A percentile compares a stretch with the other conserved stretches of the same genome.
phyloP scores from a whole-genome alignment of 2,797 vertebrate genomes.

The Phrynocephalus guinanensis region DNA sequence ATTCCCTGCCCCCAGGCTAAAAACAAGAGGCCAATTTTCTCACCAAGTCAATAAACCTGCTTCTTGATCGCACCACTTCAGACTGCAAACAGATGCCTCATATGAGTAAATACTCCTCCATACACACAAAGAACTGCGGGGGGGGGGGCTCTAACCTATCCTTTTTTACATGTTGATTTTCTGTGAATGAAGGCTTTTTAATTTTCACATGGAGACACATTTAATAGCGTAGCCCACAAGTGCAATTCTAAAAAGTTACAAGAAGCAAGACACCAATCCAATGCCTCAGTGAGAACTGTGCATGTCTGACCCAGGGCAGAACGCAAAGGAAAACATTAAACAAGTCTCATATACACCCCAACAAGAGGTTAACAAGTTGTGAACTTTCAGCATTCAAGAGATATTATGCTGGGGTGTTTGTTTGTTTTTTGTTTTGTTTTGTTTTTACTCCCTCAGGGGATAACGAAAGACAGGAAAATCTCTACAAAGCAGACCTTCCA shows the following conservation, averaged over 20 bases:
- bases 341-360: neutral
- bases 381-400: neutral
- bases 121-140: neutral
- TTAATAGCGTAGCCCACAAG: neutral
- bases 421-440: too few species aligned
- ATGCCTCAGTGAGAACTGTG: neutral
- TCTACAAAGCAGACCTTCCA: neutral
- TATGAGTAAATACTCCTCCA: neutral
- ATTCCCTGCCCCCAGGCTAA: constrained; percentile 29
- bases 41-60: neutral
- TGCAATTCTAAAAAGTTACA: neutral
- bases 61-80: neutral
- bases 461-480: neutral
- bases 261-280: neutral
- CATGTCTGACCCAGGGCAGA: neutral
- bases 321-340: neutral
- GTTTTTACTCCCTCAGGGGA: neutral
- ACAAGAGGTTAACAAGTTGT: neutral
- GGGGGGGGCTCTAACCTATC: too few species aligned
- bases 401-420: neutral
- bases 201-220: neutral
- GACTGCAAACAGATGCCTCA: neutral
- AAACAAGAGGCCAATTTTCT: constrained; percentile 10
- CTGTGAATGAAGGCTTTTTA: neutral
- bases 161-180: neutral